Base-by-base conservation (phyloP, 2,797 vertebrate species). In the Clarias fuscus region DNA sequence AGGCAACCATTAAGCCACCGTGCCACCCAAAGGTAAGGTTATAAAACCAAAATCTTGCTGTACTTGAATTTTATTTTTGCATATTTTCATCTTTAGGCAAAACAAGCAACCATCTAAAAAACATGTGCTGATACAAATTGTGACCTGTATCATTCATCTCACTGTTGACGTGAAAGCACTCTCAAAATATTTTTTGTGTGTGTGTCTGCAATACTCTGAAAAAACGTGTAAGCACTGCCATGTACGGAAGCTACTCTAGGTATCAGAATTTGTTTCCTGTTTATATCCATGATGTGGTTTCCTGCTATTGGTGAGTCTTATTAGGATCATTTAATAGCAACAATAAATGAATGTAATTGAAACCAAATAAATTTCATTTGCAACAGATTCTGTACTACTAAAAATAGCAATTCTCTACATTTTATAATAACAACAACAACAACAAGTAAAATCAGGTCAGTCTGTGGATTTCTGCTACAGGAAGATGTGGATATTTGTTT, bases 361-460 rank as follows among this genome's bases (percentile, higher is more conserved):
- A 73, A 22, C 1, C 11, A 73, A n/a, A 48, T 48, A 14, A 67
- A 14, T 27, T 65, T 18, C 20, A 70, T 70, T 70, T 37, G 30
- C 67, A 70, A 70, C 8, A n/a, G 7, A 27, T 65, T 27, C 11
- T n/a, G 24, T 71, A 71, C 33, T 71, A 17, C 61, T 67, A 58
- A 61, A 48, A 40, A 68, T 58, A 48, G 48, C 65, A 62, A 11
- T 71, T 62, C 18, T 68, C 33, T 81, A 88, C 84, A 90, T 92
- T 92, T 86, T 89, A 90, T 85, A 90, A 86, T 90, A 89, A 86
- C 86, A 77, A 22, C 48, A 20, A 22, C 48, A 20, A 27, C 87
- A 89, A 33, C 43, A 62, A 24, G 65, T 89, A 81, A 91, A 93
- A 93, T 71, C 33, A 90, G 91, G 90, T 93, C 91, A 91, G 78